Conservation (phyloP, 2,113 vertebrate species). For the Crotalus horridus region DNA sequence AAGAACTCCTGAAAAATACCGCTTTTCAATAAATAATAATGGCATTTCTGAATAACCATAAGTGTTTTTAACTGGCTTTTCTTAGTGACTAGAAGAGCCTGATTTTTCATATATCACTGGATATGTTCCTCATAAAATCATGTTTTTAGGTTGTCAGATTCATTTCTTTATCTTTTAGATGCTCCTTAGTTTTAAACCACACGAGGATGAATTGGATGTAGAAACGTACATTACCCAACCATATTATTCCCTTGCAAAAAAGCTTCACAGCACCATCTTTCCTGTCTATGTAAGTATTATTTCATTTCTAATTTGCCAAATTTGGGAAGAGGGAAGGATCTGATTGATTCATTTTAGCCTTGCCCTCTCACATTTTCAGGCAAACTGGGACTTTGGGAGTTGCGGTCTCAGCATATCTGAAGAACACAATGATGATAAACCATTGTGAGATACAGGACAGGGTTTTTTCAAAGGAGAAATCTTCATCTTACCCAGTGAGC, state of each 20-base stretch:
- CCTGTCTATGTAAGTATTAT: constrained; percentile 83
- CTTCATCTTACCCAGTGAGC: not conserved
- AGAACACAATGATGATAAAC: not conserved
- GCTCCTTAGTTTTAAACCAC: constrained; percentile 73
- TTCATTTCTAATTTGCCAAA: not conserved
- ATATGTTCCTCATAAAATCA: not conserved
- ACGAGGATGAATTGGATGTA: constrained; percentile 76
- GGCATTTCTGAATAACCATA: not conserved
- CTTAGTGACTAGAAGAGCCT: not conserved
- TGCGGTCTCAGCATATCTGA: not conserved
- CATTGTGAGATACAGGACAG: not conserved
- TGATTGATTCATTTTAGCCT: not conserved
- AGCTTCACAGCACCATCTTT: constrained; percentile 73
- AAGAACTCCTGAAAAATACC: not conserved
- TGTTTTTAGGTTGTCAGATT: not conserved
- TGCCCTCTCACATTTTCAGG: not conserved
- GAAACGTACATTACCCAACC: constrained; percentile 67
- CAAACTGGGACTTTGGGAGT: not conserved
- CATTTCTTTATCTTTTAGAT: constrained; percentile 59
- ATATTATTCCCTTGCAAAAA: constrained; percentile 69
- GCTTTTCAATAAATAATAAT: not conserved
- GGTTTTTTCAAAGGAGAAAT: not conserved
- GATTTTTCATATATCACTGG: not conserved
- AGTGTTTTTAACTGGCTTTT: not conserved
- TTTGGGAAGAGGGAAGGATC: not conserved